Base-by-base conservation (phyloP, 2,888 invertebrate species). In the Drosophila pullipes region DNA sequence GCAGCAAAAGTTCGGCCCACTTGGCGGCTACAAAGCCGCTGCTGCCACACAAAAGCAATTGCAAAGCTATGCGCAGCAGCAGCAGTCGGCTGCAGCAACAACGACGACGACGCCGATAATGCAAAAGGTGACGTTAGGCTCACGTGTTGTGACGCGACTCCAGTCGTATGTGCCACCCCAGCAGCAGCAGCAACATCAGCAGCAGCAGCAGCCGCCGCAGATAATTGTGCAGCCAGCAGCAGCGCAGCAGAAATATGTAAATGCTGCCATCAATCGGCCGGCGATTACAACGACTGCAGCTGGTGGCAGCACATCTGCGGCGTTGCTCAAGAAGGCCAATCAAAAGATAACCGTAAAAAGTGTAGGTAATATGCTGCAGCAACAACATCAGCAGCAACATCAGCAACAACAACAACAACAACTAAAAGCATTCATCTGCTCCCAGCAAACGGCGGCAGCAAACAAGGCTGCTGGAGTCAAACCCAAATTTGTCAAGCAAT, bases 401-500 rank as follows among this genome's bases (percentile, higher is more conserved):
- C 76, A 75, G 16, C 81, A 30, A n/a, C 86, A 85, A 6, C 90
- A 89, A 25, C 82, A 80, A 9, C 88, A 85, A 50, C 84, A 86
- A 57, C 69, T 87, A 0, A 87, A 90, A 50, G 81, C 89, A 5
- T 81, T 88, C 41, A 90, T 86, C 54, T 83, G 91, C 44, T 47
- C 91, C 76, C 80, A 81, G 77, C 74, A 89, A 76, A 66, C 88
- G 65, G 52, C 86, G 76, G 66, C 88, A 66, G 54, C 85, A 59
- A 80, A 76, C 28, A 85, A 89, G 52, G 52, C 77, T 7, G 78
- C 76, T 7, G 78, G 76, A 64, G 62, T 81, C 6, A 91, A 92
- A 77, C 77, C 92, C 22, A 92, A 93, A 77, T 89, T 93, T 61
- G 87, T 93, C 4, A 93, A 93, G 76, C 93, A 93, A 79, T 92